Percentiles rank a stretch among this genome's conserved stretches.
phyloP scores from a whole-genome alignment of 2,888 invertebrate species.

The Andrena chrysosceles region DNA sequence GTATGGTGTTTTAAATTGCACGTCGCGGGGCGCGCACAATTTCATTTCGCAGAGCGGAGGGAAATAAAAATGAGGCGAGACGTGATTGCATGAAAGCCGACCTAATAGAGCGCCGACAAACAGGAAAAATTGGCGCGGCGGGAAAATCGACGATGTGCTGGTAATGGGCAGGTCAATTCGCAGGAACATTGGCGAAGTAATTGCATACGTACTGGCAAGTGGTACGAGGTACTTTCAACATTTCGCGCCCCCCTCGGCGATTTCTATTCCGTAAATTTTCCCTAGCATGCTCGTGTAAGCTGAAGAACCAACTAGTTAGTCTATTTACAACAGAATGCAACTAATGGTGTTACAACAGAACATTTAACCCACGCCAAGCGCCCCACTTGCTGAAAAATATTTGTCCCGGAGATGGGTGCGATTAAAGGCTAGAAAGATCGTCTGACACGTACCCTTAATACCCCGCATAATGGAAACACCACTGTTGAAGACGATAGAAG shows the following conservation, averaged over 20 bases:
- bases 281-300: too few species aligned
- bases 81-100: slow-evolving; percentile 7
- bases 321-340: not conserved
- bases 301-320: not conserved
- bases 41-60: slow-evolving; percentile 13
- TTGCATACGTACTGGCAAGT: not conserved
- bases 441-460: not conserved
- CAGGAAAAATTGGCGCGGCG: not conserved
- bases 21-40: slow-evolving; percentile 5
- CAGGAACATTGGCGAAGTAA: slow-evolving; percentile 1
- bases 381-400: not conserved
- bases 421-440: not conserved
- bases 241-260: not conserved
- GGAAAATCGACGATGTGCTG: not conserved
- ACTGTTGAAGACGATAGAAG: not conserved
- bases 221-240: not conserved
- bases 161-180: not conserved
- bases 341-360: not conserved
- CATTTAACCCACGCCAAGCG: not conserved
- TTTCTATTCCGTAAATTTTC: not conserved
- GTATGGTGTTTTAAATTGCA: slow-evolving; percentile 24
- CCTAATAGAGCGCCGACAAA: slow-evolving; percentile 8
- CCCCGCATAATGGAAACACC: slow-evolving; percentile 5
- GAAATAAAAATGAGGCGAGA: slow-evolving; percentile 18
- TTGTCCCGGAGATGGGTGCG: not conserved